Base-by-base conservation (phyloP, 2,113 vertebrate species). In the Catharus fuscescens region DNA sequence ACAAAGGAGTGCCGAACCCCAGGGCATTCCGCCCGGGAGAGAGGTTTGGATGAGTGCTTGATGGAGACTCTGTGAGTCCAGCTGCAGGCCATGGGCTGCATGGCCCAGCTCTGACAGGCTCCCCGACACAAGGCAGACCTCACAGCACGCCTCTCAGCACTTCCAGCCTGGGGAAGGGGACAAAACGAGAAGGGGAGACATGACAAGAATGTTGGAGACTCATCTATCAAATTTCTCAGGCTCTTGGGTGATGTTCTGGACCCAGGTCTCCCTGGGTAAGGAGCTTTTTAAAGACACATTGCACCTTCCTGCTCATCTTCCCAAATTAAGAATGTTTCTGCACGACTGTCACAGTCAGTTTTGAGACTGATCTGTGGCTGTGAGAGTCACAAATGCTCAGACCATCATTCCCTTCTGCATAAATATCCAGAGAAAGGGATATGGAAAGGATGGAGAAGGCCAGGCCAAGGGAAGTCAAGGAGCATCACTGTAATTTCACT, bases 91-190 rank as follows among this genome's bases (percentile, higher is more conserved):
- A 96, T 97, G 97, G 97, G 93, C 97, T 94, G 95, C 90, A 8
- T 97, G 98, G 97, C 97, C 97, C 60, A 38, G 97, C 97, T 92
- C 94, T 96, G 97, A 97, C 98, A 97, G 97, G 81, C 96, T 97
- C 96, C 90, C 67, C 91, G 92, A 97, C 97, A 98, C 94, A 98
- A 98, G 96, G 95, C 98, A 98, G 98, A 98, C 98, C 98, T 98
- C 97, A 98, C 98, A 98, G 96, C 96, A 90, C 72, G 96, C 80
- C 96, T 96, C 80, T 71, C 88, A 93, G 90, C 95, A 45, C 82
- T 90, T 70, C 3, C 9, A 90, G 90, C 70, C 92, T 24, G 76
- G 62, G 45, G n/a, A 90, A 90, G 53, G 29, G 40, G 86, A 53
- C 64, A 79, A 83, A 70, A 91, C 24, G 42, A 90, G 89, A 93